Conservation (phyloP, 1,140 invertebrate genomes). For the Nephotettix cincticeps region DNA sequence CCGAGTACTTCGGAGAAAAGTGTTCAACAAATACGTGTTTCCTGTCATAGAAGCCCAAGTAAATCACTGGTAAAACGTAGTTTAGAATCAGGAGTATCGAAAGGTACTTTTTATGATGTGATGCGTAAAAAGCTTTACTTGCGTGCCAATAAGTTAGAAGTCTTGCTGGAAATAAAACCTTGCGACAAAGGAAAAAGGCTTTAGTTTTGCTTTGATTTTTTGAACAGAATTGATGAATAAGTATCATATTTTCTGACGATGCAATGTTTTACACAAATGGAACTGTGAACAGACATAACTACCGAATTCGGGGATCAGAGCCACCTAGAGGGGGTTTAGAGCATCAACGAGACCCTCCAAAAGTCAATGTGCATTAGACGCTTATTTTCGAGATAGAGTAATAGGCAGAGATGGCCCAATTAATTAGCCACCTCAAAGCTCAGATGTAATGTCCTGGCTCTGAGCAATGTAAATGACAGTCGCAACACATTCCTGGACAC, state of each 20-base stretch:
- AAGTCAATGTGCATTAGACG: no score
- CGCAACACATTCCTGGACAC: no score
- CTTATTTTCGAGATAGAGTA: no score
- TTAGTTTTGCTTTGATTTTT: neutral
- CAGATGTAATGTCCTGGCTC: no score
- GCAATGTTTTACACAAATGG: neutral
- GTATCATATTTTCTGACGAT: neutral
- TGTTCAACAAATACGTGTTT: neutral
- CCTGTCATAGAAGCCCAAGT: neutral
- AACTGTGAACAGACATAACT: constrained; percentile 11
- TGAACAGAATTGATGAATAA: neutral
- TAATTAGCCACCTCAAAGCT: no score
- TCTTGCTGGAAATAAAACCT: neutral
- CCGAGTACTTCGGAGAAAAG: neutral
- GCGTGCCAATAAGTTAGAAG: neutral
- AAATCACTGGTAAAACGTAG: neutral
- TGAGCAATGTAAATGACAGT: no score
- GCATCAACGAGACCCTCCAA: no score
- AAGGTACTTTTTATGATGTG: no score
- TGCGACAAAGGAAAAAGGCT: neutral
- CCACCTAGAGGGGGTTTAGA: neutral
- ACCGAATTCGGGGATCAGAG: neutral
- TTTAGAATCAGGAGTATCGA: neutral
- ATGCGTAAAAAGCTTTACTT: neutral
- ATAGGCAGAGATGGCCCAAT: no score